Evolutionary conservation across 2,113 vertebrate genomes (phyloP).

Genomic region (Excalfactoria chinensis): DNA sequence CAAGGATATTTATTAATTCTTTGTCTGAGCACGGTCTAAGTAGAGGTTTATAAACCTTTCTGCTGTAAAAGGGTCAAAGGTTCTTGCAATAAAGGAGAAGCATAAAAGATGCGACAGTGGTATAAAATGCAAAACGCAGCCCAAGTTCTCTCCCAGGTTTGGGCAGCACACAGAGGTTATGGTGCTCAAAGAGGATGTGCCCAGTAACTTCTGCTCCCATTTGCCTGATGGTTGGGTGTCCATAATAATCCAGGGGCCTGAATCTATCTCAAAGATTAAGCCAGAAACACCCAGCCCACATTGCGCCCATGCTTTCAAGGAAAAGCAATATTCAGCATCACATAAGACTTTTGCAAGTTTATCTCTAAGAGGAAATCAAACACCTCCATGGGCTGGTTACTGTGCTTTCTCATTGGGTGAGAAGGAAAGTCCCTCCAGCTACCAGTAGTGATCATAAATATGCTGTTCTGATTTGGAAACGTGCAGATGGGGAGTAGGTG

Average conservation of each 20-base stretch:
- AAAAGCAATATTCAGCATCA: not conserved
- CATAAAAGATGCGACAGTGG: not conserved
- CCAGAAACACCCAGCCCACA: not conserved
- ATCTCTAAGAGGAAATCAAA: not conserved
- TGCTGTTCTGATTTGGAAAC: slow-evolving; percentile 10
- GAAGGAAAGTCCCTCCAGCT: slow-evolving; percentile 3
- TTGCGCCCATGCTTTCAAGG: not conserved
- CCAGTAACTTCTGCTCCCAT: not conserved
- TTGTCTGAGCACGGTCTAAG: not conserved
- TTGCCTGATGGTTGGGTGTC: not conserved
- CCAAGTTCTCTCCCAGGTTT: not conserved
- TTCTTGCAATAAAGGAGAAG: not conserved
- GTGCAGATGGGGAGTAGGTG: slow-evolving; percentile 56
- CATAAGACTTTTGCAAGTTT: not conserved
- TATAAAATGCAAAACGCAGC: not conserved
- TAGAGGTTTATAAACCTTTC: not conserved
- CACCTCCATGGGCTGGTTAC: not conserved
- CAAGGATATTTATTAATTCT: not conserved
- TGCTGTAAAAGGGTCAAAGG: not conserved
- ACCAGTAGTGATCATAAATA: not conserved
- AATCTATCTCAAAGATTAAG: not conserved
- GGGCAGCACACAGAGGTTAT: not conserved
- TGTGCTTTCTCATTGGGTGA: not conserved
- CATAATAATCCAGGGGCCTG: not conserved
- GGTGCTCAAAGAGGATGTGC: not conserved